These are phyloP conservation scores for Leptonema lineaticorne DNA, from an alignment of 1,140 invertebrate species.

Conservation along the genomic window DNA sequence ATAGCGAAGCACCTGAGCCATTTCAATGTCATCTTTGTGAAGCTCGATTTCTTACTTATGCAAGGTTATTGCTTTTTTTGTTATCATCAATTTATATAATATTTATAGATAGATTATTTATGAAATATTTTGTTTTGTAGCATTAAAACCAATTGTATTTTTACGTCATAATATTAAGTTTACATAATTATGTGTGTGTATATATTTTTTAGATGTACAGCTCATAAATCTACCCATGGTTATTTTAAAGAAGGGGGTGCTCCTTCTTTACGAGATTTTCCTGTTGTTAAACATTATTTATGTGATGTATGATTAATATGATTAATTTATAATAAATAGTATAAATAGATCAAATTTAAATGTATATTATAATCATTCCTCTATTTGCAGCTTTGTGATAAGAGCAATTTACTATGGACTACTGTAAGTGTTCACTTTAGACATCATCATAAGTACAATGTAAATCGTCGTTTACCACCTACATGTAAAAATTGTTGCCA, in stretches of 20 bases:
- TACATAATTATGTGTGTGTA: background rate
- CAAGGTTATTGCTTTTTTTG: conserved; percentile 13
- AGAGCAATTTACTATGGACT: conserved; percentile 25
- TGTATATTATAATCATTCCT: background rate
- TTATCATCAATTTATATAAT: background rate
- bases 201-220: conserved; percentile 19
- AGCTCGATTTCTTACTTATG: conserved; percentile 21
- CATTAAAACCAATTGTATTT: background rate
- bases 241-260: conserved; percentile 28
- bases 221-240: conserved; percentile 23
- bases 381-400: conserved; percentile 19
- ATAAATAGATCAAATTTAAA: background rate
- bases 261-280: conserved; percentile 22
- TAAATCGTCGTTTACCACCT: background rate
- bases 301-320: conserved; percentile 12
- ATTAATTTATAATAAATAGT: background rate
- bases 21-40: conserved; percentile 24
- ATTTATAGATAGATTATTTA: background rate
- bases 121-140: background rate
- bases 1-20: background rate
- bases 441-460: conserved; percentile 21
- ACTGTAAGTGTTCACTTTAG: conserved; percentile 22
- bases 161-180: background rate
- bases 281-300: conserved; percentile 24
- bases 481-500: conserved; percentile 10